Evolutionary conservation across 2,888 invertebrate genomes (phyloP), one percentile per base, ranked within the genome.

Genomic region (Dasysyrphus tricinctus): DNA sequence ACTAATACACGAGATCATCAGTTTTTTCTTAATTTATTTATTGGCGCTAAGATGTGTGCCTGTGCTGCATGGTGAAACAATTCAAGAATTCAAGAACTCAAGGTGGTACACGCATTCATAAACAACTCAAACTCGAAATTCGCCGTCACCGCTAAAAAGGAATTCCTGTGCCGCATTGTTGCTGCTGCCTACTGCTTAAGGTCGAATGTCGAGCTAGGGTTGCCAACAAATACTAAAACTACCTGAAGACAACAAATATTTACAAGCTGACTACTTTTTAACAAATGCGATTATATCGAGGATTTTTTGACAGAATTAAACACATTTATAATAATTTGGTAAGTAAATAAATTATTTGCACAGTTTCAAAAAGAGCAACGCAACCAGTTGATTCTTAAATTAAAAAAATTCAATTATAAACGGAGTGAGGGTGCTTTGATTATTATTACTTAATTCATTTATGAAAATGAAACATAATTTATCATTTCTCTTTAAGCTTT

Each of bases 181-280:
- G 81, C 74, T 78, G 74, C 8, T 29, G 47, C 42, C 42, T 39
- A 37, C 7, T 59, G 19, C 51, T 44, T 72, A 72, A 80, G 77
- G 73, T 80, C 81, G 81, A 78, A 81, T 81, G 77, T 70, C 37
- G 63, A 29, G 57, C 29, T 70, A 81, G 86, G 57, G 82, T 86
- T 86, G 78, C 86, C 82, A 77, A 39, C 32, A 47, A 16, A 9
- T 3, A 75, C 59, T n/a, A 14, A 24, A 37, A 44, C 44, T 16
- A 51, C 19, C 24, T 42, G 49, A 32, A 75, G 14, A 19, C 29
- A 49, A 19, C 29, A 49, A 47, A 16, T 29, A 8, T 29, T 24
- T 34, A 32, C 11, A n/a, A 42, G 19, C 39, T 47, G 29, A 75
- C 32, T 4, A 63, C 24, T 34, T n/a, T 24, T 8, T 57, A 69